A percentile compares a stretch with the other conserved stretches of the same genome.
phyloP scores from a whole-genome alignment of 1,140 invertebrate species.

The Lordiphosa collinella region DNA sequence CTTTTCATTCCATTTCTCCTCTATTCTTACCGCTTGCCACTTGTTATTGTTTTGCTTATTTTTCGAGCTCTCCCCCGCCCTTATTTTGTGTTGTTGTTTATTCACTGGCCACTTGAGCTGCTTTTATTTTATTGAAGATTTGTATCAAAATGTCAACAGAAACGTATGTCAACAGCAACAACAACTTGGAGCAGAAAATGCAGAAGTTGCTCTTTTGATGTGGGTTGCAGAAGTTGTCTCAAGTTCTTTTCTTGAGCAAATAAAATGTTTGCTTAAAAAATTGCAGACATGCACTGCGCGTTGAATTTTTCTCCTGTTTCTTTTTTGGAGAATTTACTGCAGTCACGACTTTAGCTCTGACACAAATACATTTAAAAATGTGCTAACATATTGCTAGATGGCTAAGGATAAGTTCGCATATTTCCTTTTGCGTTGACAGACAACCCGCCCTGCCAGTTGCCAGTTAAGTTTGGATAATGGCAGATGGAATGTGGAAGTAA shows the following conservation, averaged over 20 bases:
- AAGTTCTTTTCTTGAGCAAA: slow-evolving; percentile 47
- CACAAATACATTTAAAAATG: slow-evolving; percentile 69
- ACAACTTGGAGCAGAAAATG: slow-evolving; percentile 15
- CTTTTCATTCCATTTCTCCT: neutral
- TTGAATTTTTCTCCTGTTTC: slow-evolving; percentile 13
- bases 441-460: slow-evolving; percentile 23
- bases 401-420: slow-evolving; percentile 34
- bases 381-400: slow-evolving; percentile 44
- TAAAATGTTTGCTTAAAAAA: slow-evolving; percentile 74
- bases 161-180: slow-evolving; percentile 53
- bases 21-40: slow-evolving; percentile 2
- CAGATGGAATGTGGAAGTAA: neutral
- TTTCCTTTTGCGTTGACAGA: slow-evolving; percentile 32
- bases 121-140: slow-evolving; percentile 74
- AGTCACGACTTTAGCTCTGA: slow-evolving; percentile 57
- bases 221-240: slow-evolving; percentile 53
- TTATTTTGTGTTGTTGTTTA: slow-evolving; percentile 25
- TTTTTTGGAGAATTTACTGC: slow-evolving; percentile 67
- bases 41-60: slow-evolving; percentile 29
- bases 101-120: slow-evolving; percentile 56
- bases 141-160: slow-evolving; percentile 72
- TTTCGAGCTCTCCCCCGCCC: slow-evolving; percentile 10
- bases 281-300: slow-evolving; percentile 61
- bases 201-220: slow-evolving; percentile 59
- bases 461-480: slow-evolving; percentile 41